Percentiles rank a stretch among this genome's conserved stretches.
Conservation (phyloP, 2,113 vertebrate genomes). For the Sula dactylatra region DNA sequence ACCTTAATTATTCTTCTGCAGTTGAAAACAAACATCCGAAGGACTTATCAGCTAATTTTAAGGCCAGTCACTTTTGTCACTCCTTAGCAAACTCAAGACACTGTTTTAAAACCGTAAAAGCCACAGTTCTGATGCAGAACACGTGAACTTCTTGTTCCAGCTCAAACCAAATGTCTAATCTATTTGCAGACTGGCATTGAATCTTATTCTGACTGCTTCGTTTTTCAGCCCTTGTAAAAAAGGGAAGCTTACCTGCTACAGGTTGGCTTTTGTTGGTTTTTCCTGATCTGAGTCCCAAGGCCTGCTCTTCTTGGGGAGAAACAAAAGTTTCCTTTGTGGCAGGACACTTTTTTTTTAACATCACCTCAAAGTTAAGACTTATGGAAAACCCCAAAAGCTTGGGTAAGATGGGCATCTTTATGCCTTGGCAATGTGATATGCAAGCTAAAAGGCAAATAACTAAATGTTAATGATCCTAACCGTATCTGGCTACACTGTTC, state of each 20-base stretch:
- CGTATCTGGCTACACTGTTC: neutral
- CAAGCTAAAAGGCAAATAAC: neutral
- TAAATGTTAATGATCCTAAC: neutral
- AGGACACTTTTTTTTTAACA: no score
- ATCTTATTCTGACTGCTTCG: neutral
- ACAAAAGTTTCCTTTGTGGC: neutral
- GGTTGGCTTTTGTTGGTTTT: no score
- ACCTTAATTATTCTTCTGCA: neutral
- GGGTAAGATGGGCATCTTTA: neutral
- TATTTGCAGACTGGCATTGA: neutral
- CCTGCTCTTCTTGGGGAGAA: neutral
- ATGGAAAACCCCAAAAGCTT: neutral
- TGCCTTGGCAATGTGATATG: neutral
- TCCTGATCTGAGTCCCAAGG: neutral
- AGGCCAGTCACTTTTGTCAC: neutral
- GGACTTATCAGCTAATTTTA: neutral
- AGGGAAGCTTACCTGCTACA: neutral
- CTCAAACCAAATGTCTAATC: neutral
- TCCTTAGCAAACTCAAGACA: no score
- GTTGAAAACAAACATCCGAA: neutral
- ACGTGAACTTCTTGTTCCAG: accelerated
- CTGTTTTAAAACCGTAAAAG: neutral
- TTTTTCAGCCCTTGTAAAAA: neutral
- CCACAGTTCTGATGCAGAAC: neutral
- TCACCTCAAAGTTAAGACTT: no score